A percentile compares a stretch with the other conserved stretches of the same genome.
These are phyloP conservation scores for Amblyopsis rosae DNA, from an alignment of 2,113 vertebrate genomes.

Conservation along the genomic window DNA sequence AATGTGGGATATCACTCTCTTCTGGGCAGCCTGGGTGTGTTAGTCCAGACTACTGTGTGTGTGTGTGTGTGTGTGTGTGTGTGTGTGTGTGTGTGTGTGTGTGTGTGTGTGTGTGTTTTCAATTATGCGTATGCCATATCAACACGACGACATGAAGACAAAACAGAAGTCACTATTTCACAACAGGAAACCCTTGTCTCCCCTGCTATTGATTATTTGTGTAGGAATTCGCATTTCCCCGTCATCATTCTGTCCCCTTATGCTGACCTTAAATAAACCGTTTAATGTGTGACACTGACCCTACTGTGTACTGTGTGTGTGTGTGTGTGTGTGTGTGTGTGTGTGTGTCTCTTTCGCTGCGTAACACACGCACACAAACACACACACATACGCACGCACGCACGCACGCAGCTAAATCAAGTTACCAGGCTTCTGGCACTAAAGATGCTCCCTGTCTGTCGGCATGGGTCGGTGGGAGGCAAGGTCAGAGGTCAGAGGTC, in stretches of 20 bases:
- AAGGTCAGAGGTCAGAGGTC: slow-evolving; percentile 65
- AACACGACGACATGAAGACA: neutral
- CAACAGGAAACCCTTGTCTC: neutral
- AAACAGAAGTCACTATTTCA: slow-evolving; percentile 1
- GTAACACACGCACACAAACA: neutral
- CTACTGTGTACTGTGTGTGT: neutral
- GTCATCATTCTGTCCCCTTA: slow-evolving; percentile 39
- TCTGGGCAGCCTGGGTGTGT: neutral
- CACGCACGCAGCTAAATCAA: neutral
- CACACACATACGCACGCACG: neutral
- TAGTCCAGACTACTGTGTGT: neutral
- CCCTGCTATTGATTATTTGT: slow-evolving; percentile 4
- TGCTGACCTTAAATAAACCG: slow-evolving; percentile 53
- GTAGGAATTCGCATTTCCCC: slow-evolving; percentile 27
- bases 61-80: neutral
- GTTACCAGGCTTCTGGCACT: slow-evolving; percentile 22
- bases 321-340: neutral
- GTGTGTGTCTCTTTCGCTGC: neutral
- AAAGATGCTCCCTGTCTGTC: slow-evolving; percentile 70
- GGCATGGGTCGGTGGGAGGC: slow-evolving; percentile 41
- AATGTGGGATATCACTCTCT: slow-evolving; percentile 32
- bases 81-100: neutral
- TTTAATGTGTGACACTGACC: neutral
- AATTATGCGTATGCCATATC: neutral
- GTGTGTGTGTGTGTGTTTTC: neutral